These are phyloP conservation scores for Diaperis boleti DNA, from an alignment of 2,888 invertebrate genomes.

Conservation along the genomic window DNA sequence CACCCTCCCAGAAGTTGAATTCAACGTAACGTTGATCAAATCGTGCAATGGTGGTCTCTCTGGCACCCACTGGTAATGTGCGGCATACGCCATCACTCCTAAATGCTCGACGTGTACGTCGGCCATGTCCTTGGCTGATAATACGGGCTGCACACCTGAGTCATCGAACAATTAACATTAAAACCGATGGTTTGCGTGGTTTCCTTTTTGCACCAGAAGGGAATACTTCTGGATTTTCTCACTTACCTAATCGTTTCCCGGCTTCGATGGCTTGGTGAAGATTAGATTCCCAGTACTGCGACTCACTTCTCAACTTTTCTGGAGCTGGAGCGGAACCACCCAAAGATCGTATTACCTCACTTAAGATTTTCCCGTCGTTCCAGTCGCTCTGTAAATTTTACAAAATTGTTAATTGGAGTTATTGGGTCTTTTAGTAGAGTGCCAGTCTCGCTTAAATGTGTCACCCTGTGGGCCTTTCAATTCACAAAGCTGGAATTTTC, in stretches of 20 bases:
- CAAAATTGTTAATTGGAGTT: neutral
- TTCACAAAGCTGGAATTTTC: too few species aligned
- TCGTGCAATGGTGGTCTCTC: slow-evolving; percentile 87
- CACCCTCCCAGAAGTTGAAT: slow-evolving; percentile 87
- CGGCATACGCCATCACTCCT: slow-evolving; percentile 97
- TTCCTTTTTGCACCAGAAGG: neutral
- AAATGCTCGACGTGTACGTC: slow-evolving; percentile 95
- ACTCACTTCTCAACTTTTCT: slow-evolving; percentile 81
- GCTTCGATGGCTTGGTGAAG: slow-evolving; percentile 82
- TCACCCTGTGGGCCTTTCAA: too few species aligned
- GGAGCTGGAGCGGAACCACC: slow-evolving; percentile 90
- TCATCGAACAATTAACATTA: slow-evolving; percentile 41
- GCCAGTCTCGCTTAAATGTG: neutral
- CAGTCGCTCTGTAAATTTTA: slow-evolving; percentile 84
- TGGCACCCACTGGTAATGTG: slow-evolving; percentile 90
- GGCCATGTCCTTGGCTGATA: slow-evolving; percentile 94
- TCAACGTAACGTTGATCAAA: slow-evolving; percentile 82
- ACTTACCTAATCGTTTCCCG: slow-evolving; percentile 73
- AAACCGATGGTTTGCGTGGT: too few species aligned
- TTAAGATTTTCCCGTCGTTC: slow-evolving; percentile 94
- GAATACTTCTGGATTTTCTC: neutral
- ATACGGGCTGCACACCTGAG: slow-evolving; percentile 86
- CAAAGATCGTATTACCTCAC: slow-evolving; percentile 87
- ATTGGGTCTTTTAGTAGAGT: neutral
- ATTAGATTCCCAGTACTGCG: slow-evolving; percentile 85